These are phyloP conservation scores for Micromussa lordhowensis DNA, from an alignment of 92 coral and sea anemone genomes.

Conservation along the genomic window DNA sequence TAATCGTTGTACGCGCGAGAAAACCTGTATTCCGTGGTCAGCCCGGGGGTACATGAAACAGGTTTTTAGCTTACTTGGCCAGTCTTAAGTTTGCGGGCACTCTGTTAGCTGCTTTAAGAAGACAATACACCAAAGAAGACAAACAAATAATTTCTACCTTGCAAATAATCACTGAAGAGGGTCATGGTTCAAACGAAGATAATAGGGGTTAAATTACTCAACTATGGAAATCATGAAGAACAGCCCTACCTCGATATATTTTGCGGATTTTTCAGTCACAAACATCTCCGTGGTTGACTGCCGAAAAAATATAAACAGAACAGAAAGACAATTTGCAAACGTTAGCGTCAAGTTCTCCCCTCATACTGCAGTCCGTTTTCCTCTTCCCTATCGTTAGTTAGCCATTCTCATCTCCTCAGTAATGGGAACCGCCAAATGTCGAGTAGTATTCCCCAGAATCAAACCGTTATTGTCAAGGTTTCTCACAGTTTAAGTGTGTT, in stretches of 20 bases:
- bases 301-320: not conserved
- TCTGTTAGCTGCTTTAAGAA: not conserved
- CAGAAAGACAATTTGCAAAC: too few species aligned
- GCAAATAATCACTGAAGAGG: not conserved
- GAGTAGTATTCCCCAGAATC: too few species aligned
- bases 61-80: not conserved
- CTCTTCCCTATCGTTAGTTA: too few species aligned
- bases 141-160: not conserved
- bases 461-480: too few species aligned
- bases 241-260: constrained; percentile 87
- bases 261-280: constrained; percentile 83
- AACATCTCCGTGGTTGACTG: constrained; percentile 90
- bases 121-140: too few species aligned
- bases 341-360: too few species aligned
- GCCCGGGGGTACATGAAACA: not conserved
- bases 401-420: too few species aligned
- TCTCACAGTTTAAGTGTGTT: too few species aligned
- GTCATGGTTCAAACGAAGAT: not conserved
- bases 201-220: not conserved
- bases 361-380: too few species aligned
- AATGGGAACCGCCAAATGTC: too few species aligned
- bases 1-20: not conserved
- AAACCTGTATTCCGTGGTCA: too few species aligned
- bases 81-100: not conserved
- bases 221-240: not conserved